Percentiles rank a stretch among this genome's conserved stretches.
These are phyloP conservation scores for Oxycera nigricornis DNA, from an alignment of 2,888 invertebrate species.

Conservation along the genomic window DNA sequence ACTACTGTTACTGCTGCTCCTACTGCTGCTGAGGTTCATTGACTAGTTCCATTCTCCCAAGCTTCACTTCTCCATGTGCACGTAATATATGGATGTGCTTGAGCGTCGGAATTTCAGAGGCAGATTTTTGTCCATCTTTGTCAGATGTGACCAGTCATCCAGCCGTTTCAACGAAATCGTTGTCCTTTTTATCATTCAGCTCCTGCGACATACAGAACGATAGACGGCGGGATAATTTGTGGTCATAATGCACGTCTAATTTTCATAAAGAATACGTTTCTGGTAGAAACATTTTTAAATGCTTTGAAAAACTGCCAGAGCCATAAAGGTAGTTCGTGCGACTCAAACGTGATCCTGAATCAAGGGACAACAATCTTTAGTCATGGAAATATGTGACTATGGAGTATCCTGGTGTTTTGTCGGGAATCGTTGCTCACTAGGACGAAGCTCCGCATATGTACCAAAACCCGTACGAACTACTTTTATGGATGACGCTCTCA, in stretches of 20 bases:
- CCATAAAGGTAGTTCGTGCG: slow-evolving; percentile 59
- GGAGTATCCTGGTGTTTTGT: background rate
- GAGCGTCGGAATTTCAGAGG: too few relatives aligned
- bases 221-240: slow-evolving; percentile 23
- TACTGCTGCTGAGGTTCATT: background rate
- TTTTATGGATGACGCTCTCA: too few relatives aligned
- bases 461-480: too few relatives aligned
- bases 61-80: background rate
- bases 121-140: too few relatives aligned
- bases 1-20: background rate
- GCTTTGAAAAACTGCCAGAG: slow-evolving; percentile 54
- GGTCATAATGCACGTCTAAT: slow-evolving; percentile 46
- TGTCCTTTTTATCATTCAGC: background rate
- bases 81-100: background rate
- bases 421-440: too few relatives aligned
- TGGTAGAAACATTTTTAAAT: slow-evolving; percentile 1
- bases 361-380: slow-evolving; percentile 47
- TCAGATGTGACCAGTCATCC: slow-evolving; percentile 8
- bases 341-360: slow-evolving; percentile 60
- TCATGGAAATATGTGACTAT: background rate
- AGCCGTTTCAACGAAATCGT: background rate
- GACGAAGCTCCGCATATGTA: too few relatives aligned
- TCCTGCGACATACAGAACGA: background rate
- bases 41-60: background rate
- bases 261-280: slow-evolving; percentile 41